A percentile compares a stretch with the other conserved stretches of the same genome.
These are phyloP conservation scores for Zelleria hepariella DNA, from an alignment of 2,888 invertebrate species.

Conservation along the genomic window DNA sequence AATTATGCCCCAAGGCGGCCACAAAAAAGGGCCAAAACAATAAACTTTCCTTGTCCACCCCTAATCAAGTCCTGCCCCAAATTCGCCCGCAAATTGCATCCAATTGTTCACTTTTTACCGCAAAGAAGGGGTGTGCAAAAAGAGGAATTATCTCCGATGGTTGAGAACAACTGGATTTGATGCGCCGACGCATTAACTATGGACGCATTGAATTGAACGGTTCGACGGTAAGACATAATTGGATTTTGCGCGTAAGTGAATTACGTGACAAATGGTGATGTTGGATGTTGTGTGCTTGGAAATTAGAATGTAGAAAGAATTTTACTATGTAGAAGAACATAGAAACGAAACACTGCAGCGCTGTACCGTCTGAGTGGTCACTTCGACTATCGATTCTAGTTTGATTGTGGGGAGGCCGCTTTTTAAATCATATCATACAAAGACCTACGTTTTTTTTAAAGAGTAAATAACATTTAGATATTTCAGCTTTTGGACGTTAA, in stretches of 20 bases:
- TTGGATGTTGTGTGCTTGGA: not conserved
- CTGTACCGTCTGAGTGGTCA: too few relatives aligned
- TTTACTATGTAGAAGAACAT: too few relatives aligned
- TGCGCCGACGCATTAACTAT: conserved; percentile 35
- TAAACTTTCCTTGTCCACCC: conserved; percentile 31
- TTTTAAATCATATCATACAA: too few relatives aligned
- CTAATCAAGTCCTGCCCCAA: conserved; percentile 63
- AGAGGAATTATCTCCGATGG: conserved; percentile 45
- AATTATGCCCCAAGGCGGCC: conserved; percentile 39
- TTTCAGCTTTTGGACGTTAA: too few relatives aligned
- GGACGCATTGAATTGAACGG: conserved; percentile 52
- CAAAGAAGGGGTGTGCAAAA: conserved; percentile 43
- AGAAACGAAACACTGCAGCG: too few relatives aligned
- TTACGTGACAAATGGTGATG: not conserved
- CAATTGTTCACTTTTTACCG: conserved; percentile 71
- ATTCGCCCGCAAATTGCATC: conserved; percentile 70
- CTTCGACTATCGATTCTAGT: too few relatives aligned
- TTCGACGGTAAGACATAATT: conserved; percentile 15
- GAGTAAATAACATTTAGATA: too few relatives aligned
- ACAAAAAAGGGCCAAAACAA: conserved; percentile 57
- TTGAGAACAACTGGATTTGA: conserved; percentile 42
- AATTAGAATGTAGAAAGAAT: too few relatives aligned
- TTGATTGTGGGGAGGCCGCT: too few relatives aligned
- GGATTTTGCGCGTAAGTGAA: not conserved
- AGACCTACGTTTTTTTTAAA: too few relatives aligned